Conservation (phyloP, 1,140 invertebrate species). For the Nephila pilipes region DNA sequence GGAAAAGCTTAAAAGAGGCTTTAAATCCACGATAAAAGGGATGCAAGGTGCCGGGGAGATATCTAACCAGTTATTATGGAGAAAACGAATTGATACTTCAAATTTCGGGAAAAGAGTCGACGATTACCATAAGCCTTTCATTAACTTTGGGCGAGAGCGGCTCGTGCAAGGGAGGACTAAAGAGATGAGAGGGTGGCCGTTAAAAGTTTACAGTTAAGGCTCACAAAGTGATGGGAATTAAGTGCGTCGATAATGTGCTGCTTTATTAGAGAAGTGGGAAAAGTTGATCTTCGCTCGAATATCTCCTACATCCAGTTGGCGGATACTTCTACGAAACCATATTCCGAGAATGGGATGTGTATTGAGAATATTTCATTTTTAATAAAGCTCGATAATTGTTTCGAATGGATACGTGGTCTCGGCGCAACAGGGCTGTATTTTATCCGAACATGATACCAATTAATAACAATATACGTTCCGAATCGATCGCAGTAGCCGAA, state of each 20-base stretch:
- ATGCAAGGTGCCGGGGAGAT: constrained; percentile 55
- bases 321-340: no score
- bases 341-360: no score
- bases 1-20: background rate
- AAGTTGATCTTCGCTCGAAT: background rate
- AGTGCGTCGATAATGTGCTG: constrained; percentile 30
- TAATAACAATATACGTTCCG: no score
- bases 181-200: constrained; percentile 25
- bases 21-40: constrained; percentile 63
- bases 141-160: constrained; percentile 16
- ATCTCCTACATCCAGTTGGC: background rate
- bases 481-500: no score
- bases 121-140: constrained; percentile 73
- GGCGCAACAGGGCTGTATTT: no score
- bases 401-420: no score
- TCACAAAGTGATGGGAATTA: constrained; percentile 25
- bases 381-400: no score
- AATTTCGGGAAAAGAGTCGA: constrained; percentile 68
- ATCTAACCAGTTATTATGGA: constrained; percentile 67
- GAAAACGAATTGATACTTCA: constrained; percentile 72
- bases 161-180: constrained; percentile 11
- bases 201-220: constrained; percentile 41
- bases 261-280: constrained; percentile 18
- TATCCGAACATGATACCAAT: no score
- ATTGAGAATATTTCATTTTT: no score